These are phyloP conservation scores for Megaceryle maxima DNA, from an alignment of 2,113 vertebrate genomes.

Conservation along the genomic window DNA sequence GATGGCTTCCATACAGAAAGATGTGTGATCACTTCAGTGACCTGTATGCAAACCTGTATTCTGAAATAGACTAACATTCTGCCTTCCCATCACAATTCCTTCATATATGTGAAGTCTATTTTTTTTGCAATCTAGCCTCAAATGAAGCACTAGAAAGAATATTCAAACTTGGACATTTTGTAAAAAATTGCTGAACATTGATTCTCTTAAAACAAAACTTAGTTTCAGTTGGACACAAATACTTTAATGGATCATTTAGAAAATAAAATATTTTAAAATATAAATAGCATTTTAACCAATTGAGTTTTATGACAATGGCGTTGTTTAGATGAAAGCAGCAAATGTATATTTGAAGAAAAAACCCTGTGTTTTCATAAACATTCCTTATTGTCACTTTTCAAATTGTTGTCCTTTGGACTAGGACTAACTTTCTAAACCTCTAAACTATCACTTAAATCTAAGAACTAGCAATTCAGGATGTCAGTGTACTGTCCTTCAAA, in stretches of 20 bases:
- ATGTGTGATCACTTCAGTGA: neutral
- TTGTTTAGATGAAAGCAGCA: neutral
- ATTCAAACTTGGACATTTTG: neutral
- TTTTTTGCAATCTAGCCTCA: neutral
- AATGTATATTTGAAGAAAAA: neutral
- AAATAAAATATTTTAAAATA: neutral
- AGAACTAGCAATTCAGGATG: neutral
- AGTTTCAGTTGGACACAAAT: neutral
- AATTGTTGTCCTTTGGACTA: neutral
- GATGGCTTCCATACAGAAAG: neutral
- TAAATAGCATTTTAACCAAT: neutral
- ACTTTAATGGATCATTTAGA: neutral
- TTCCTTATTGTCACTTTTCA: neutral
- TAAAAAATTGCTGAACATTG: neutral
- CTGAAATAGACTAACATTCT: neutral
- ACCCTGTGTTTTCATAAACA: neutral
- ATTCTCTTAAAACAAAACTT: neutral
- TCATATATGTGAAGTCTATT: neutral
- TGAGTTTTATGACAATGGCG: neutral
- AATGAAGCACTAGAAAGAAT: neutral
- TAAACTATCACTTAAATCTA: neutral
- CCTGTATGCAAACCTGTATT: neutral
- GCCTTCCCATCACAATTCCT: neutral
- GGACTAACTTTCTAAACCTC: neutral
- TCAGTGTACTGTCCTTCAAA: neutral